A percentile compares a stretch with the other conserved stretches of the same genome.
These are phyloP conservation scores for Spialia ferax DNA, from an alignment of 2,888 invertebrate species.

Conservation along the genomic window DNA sequence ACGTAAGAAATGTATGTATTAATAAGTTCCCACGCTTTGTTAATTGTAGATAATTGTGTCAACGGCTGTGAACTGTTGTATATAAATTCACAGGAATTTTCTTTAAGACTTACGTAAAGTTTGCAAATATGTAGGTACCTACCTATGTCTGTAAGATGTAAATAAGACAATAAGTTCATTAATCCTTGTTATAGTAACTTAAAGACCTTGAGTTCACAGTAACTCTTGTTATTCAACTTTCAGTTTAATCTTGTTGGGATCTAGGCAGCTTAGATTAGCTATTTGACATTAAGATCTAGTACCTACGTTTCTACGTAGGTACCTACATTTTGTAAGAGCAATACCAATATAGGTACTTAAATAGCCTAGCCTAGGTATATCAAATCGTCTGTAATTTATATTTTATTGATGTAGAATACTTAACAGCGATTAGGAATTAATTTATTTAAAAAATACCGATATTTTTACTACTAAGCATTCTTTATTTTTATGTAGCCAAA, in stretches of 20 bases:
- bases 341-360: no score
- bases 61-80: constrained; percentile 27
- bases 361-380: no score
- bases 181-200: constrained; percentile 5
- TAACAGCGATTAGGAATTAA: no score
- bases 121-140: no score
- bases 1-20: constrained; percentile 30
- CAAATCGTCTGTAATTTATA: no score
- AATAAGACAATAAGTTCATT: constrained; percentile 13
- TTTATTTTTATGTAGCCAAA: no score
- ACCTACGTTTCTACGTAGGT: constrained; percentile 11
- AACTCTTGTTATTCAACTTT: constrained; percentile 20
- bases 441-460: no score
- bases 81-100: constrained; percentile 27
- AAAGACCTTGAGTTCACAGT: constrained; percentile 23
- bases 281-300: constrained; percentile 21
- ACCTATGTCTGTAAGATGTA: not conserved
- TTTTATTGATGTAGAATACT: no score
- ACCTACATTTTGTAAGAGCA: no score
- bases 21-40: constrained; percentile 27
- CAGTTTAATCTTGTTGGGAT: constrained; percentile 15
- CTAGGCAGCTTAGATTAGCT: constrained; percentile 9
- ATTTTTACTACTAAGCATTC: no score
- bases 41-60: constrained; percentile 29
- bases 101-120: constrained; percentile 20